phyloP scores from a whole-genome alignment of 2,113 vertebrate genomes.

The Mesitornis unicolor region DNA sequence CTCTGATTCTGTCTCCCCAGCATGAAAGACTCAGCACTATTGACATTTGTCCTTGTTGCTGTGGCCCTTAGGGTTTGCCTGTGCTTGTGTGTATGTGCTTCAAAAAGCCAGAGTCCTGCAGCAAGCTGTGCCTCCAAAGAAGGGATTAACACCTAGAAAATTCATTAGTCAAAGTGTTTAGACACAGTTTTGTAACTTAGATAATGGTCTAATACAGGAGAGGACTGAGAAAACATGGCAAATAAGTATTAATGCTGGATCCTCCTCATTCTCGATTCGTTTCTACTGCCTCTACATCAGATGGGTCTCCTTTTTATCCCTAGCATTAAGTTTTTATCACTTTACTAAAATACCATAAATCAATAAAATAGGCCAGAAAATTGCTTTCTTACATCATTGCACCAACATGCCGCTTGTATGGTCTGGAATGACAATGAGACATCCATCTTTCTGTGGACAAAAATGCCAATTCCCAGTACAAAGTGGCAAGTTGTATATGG shows the following conservation, averaged over 20 bases:
- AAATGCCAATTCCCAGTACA: background rate
- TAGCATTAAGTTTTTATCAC: constrained; percentile 61
- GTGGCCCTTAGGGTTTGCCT: background rate
- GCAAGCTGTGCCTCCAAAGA: background rate
- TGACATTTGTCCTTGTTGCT: background rate
- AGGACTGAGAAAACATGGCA: background rate
- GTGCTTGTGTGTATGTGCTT: background rate
- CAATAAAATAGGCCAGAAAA: constrained; percentile 69
- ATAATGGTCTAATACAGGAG: background rate
- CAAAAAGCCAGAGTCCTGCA: background rate
- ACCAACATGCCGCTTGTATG: constrained; percentile 36
- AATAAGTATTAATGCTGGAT: background rate
- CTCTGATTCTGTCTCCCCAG: background rate
- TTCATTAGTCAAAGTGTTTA: background rate
- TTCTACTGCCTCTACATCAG: constrained; percentile 10
- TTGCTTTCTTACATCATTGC: constrained; percentile 68
- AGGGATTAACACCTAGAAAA: background rate
- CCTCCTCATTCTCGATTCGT: background rate
- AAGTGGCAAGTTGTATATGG: background rate
- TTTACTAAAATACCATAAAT: constrained; percentile 67
- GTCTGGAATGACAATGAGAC: constrained; percentile 61
- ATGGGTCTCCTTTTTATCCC: constrained; percentile 34
- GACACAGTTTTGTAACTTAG: background rate
- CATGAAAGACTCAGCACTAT: background rate
- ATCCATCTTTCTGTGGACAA: constrained; percentile 53